Evolutionary conservation across 2,797 vertebrate genomes (phyloP), one percentile per base, ranked within the genome.

Genomic region (Crocidura indochinensis): DNA sequence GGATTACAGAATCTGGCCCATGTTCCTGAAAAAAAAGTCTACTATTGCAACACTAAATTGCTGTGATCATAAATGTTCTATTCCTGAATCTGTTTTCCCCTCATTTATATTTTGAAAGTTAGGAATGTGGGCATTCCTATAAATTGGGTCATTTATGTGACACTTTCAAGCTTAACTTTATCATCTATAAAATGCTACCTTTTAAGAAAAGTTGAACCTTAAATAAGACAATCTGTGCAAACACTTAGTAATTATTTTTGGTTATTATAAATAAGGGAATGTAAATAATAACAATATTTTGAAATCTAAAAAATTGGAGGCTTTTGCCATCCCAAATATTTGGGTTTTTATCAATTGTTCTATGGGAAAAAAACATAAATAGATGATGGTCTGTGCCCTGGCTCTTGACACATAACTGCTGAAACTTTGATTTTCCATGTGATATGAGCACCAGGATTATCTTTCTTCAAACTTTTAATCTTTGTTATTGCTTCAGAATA

Each of bases 201-300:
- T 53, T 27, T 38, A 38, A 15, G 73, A 8, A 19, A 56, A 27
- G 56, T 44, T 38, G 44, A 26, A 73, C 10, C 31, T 69, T 83
- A 62, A 68, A 69, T 69, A 26, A 86, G 53, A 29, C 6, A 75
- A 11, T 14, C n/a, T 26, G 27, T 60, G 17, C 3, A 85, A 51
- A 47, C 26, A 73, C 29, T n/a, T n/a, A 11, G 27, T 31, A 69
- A 26, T 53, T 73, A 19, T 31, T 24, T 8, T 27, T 47, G 20
- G 7, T 46, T 19, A 10, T 29, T 15, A 51, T 27, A 87, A 64
- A 3, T 20, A 4, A 82, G 10, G 0, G 8, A 0, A 19, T 8
- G 11, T 6, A 20, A 29, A 0, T 3, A 51, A 4, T 6, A 8
- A 0, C 0, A 17, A 1, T 17, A 38, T 19, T 80, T 27, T 80